Evolutionary conservation across 2,113 vertebrate genomes (phyloP).

Genomic region (Scatophagus argus): DNA sequence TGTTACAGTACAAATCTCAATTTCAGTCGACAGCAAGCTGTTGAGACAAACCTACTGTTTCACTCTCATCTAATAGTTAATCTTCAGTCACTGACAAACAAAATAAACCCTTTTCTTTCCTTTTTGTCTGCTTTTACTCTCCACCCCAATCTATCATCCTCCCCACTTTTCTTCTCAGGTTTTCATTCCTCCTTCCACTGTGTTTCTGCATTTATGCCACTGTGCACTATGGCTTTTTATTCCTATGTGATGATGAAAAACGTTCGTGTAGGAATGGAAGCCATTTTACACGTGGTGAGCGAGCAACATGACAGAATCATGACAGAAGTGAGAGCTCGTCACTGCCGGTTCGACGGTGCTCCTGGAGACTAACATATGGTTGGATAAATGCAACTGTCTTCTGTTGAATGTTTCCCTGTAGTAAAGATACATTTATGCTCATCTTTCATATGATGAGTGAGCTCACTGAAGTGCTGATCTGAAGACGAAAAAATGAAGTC

Average conservation of each 20-base stretch:
- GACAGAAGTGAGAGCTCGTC: conserved; percentile 14
- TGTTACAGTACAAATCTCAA: background rate
- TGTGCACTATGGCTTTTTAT: conserved; percentile 99
- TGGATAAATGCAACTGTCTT: conserved; percentile 65
- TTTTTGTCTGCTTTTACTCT: conserved; percentile 7
- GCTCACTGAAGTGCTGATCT: conserved; percentile 59
- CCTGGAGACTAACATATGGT: conserved; percentile 26
- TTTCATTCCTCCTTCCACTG: background rate
- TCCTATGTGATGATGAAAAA: conserved; percentile 99
- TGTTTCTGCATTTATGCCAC: conserved; percentile 83
- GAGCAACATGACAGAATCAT: conserved; percentile 80
- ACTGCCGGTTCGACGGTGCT: conserved; percentile 8
- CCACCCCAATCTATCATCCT: background rate
- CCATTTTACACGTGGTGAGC: conserved; percentile 98
- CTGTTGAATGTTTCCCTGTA: conserved; percentile 49
- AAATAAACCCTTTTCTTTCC: conserved; percentile 39
- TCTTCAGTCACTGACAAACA: conserved; percentile 16
- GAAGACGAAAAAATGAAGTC: conserved; percentile 40
- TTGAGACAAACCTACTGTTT: background rate
- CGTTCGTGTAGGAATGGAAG: conserved; percentile 99
- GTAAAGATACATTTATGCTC: conserved; percentile 57
- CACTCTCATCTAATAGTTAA: conserved; percentile 12
- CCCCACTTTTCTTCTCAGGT: conserved; percentile 56
- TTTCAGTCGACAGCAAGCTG: background rate
- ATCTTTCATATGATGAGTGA: conserved; percentile 53